Evolutionary conservation across 1,140 invertebrate genomes (phyloP), one percentile per base, ranked within the genome.

Genomic region (Artemia franciscana): DNA sequence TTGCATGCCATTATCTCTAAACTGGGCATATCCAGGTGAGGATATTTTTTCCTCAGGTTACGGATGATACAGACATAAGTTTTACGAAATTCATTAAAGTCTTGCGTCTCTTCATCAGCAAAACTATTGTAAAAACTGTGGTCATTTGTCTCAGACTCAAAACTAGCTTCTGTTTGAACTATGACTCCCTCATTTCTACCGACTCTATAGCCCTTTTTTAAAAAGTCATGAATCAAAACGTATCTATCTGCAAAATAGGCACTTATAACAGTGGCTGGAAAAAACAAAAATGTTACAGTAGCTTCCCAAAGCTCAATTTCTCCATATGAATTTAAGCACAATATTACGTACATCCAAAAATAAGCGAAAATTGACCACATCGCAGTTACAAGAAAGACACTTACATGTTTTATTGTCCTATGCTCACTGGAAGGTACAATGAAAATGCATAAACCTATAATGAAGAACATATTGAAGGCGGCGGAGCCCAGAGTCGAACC

Each of bases 1-100:
- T 96, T 89, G 67, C 96, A 84, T 0, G 95, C 94, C 86, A 97
- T 88, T 63, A 86, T 80, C 72, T 98, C 93, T 5, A 96, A 76
- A 62, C 88, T 84, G 65, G 86, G 86, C 62, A 93, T 77, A 61
- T 87, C 82, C 67, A 86, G 79, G 61, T 87, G 81, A 0, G 91
- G 91, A 69, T 93, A 79, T 69, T 88, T 90, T 69, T 88, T 84
- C 28, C 91, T 77, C 65, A 98, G 74, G 63, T 97, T 88, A 60
- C 88, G 80, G 59, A 98, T 75, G 3, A 93, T 85, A 57, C 82
- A 77, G 65, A 98, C 93, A 73, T 95, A 98, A 69, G 98, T 91
- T 60, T 82, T 78, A 12, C 93, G 79, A 39, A 91, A 87, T 66
- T 92, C 85, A 70, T 98, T 93, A 70, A 96, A 87, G 65, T 91